phyloP scores from a whole-genome alignment of 2,113 vertebrate genomes.

The Myotis brandtii region DNA sequence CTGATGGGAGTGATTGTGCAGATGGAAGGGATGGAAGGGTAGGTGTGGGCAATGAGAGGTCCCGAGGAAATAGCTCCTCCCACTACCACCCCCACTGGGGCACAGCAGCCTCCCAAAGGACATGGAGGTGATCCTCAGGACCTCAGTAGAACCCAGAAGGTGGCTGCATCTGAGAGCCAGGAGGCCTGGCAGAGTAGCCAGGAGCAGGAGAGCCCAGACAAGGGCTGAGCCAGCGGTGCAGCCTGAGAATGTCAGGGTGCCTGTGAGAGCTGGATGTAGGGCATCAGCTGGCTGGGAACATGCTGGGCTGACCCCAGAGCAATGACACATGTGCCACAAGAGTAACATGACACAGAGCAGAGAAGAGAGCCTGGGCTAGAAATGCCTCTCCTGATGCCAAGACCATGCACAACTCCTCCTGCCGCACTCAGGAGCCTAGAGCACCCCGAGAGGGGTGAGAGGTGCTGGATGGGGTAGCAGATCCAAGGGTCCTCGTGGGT shows the following conservation, averaged over 20 bases:
- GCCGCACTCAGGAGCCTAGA: not conserved
- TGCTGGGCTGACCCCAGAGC: not conserved
- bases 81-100: fast-evolving
- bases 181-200: not conserved
- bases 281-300: not conserved
- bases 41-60: not conserved
- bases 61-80: not conserved
- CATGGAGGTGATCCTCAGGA: not conserved
- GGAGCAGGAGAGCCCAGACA: not conserved
- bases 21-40: not conserved
- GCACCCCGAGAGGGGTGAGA: not conserved
- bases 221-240: fast-evolving
- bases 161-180: not conserved
- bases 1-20: fast-evolving
- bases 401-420: not conserved
- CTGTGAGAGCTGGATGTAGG: not conserved
- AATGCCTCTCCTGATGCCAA: not conserved
- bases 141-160: not conserved
- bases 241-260: not conserved
- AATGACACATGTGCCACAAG: not conserved
- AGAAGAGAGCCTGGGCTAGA: not conserved
- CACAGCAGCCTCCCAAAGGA: not conserved
- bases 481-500: not conserved
- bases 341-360: not conserved
- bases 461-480: not conserved